Evolutionary conservation across 2,797 vertebrate species (phyloP), one percentile per base, ranked within the genome.

Genomic region (Thripadectes ignobilis): DNA sequence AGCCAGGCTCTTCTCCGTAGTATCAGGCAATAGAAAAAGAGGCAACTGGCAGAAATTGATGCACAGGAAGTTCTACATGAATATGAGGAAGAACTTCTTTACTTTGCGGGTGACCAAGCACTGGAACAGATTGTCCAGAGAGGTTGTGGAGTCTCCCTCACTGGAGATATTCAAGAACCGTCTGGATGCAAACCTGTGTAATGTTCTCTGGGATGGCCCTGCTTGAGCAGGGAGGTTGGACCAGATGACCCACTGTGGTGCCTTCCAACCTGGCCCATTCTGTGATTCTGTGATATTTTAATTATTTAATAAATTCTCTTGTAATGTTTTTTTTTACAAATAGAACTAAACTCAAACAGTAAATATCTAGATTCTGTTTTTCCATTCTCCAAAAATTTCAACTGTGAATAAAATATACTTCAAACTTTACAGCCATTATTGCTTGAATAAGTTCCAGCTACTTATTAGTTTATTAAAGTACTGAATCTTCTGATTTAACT

Each of bases 31-130:
- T 2, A 27, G 7, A 15, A 9, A 30, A 32, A 27, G 7, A 71
- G 17, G 45, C 10, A 39, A 3, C 12, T 6, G 12, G 24, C 1
- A 7, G 24, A 26, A 52, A 14, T 7, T 9, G 7, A 14, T 4
- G 29, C 14, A 11, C 20, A 45, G n/a, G 24, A 71, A 22, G 2
- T 26, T 77, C 14, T 38, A 16, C 57, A 12, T 32, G 38, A 49
- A 45, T 4, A 10, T 18, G 2, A 38, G 13, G 38, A 76, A 57
- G 16, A 51, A 9, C 7, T n/a, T 16, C 26, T 36, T 71, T 24
- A 51, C 24, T 39, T 17, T 22, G 27, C 19, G 12, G 43, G 43
- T n/a, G 27, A 11, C 36, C 16, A 7, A 1, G 5, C 29, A 3
- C 9, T 34, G 38, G 8, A 65, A 27, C 2, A 34, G 38, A 3